Evolutionary conservation across 2,888 invertebrate genomes (phyloP), one percentile per base, ranked within the genome.

Genomic region (Caenorhabditis imperialis): DNA sequence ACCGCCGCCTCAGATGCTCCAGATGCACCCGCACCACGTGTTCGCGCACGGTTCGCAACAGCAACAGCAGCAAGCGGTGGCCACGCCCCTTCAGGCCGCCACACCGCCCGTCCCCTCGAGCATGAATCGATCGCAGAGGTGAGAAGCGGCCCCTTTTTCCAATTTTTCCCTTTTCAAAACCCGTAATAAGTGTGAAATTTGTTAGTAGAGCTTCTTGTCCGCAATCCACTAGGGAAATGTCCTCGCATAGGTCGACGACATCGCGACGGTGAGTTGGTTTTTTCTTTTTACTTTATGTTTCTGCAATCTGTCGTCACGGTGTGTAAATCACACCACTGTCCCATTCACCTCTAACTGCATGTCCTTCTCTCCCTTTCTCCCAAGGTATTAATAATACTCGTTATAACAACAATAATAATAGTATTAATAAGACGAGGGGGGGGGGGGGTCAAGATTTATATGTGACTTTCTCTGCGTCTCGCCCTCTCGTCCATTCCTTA

Each of bases 51-150:
- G 48, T 33, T 58, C 45, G 1, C 53, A 53, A 6, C 55, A 55
- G 14, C 54, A 54, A n/a, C 14, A n/a, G n/a, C n/a, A n/a, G n/a
- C n/a, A n/a, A n/a, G n/a, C n/a, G n/a, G 18, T 40, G 23, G 57
- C 58, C 16, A 50, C 69, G 58, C 58, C 58, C 51, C 71, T 61
- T 22, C 62, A 67, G 71, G 47, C 55, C 12, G 23, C 55, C 25
- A 73, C 70, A 30, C 71, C 80, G 25, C 79, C 79, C 23, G 77
- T 81, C 37, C 67, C 77, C 12, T 72, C 75, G 37, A 76, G 75
- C 54, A 82, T 82, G 82, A 82, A 82, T 58, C 67, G 82, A 61
- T 80, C 80, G 30, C 82, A 82, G 63, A 75, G 82, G 82, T 82
- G 42, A 72, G 71, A 5, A 27, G 44, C 22, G 20, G 5, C 23